Evolutionary conservation across 1,140 invertebrate genomes (phyloP).

Genomic region (Hermatobates lingyangjiaoensis): DNA sequence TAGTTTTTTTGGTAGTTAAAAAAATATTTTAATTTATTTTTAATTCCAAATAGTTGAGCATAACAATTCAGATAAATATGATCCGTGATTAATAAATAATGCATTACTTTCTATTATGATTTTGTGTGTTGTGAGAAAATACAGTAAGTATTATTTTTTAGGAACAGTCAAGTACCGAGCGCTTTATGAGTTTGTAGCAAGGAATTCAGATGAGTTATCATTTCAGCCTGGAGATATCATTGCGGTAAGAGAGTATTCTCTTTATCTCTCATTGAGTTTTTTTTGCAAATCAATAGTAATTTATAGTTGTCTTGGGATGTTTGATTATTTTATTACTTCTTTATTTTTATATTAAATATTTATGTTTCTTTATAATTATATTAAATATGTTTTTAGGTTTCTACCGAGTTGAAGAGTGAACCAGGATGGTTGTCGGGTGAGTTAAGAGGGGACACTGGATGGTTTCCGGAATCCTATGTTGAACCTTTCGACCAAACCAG

Average conservation of each 20-base stretch:
- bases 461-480: constrained; percentile 95
- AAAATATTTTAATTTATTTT: too few relatives aligned
- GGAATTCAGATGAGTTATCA: constrained; percentile 84
- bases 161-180: constrained; percentile 51
- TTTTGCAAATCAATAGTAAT: not conserved
- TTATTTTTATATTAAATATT: constrained; percentile 1
- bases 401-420: constrained; percentile 68
- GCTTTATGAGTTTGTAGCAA: constrained; percentile 81
- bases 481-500: constrained; percentile 43
- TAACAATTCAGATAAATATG: too few relatives aligned
- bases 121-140: not conserved
- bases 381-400: constrained; percentile 34
- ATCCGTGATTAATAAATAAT: too few relatives aligned
- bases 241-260: constrained; percentile 32
- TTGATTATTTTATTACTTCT: not conserved
- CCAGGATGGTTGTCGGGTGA: constrained; percentile 95
- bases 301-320: too few relatives aligned
- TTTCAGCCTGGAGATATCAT: constrained; percentile 89
- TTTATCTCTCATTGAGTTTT: not conserved
- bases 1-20: too few relatives aligned
- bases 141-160: not conserved
- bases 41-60: too few relatives aligned
- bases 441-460: constrained; percentile 71
- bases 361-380: not conserved
- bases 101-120: not conserved